phyloP scores from a whole-genome alignment of 1,140 invertebrate genomes.

The Drosophila arawakana region DNA sequence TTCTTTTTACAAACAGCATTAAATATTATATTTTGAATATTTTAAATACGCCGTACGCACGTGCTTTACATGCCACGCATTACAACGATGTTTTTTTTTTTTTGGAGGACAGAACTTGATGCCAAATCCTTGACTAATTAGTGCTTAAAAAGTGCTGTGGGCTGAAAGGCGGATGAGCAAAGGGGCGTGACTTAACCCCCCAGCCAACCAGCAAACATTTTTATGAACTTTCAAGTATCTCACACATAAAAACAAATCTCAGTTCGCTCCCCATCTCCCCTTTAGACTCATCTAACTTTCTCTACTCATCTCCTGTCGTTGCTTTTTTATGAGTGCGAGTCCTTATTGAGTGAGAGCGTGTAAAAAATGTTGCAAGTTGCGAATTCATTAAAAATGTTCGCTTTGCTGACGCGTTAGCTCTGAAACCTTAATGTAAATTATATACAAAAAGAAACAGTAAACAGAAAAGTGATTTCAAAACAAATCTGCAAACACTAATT shows the following conservation, averaged over 20 bases:
- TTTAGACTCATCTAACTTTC: too few species aligned
- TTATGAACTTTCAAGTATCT: constrained; percentile 37
- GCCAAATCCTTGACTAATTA: constrained; percentile 72
- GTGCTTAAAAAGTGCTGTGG: constrained; percentile 29
- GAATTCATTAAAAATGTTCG: constrained; percentile 71
- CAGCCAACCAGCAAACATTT: constrained; percentile 30
- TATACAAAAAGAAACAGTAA: not conserved
- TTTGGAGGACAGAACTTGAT: constrained; percentile 29
- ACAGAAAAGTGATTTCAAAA: not conserved
- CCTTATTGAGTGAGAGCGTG: constrained; percentile 1
- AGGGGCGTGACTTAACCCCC: constrained; percentile 19
- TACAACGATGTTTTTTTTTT: not conserved
- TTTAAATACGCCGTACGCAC: constrained; percentile 50
- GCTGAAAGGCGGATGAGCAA: not conserved
- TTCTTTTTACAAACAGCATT: constrained; percentile 26
- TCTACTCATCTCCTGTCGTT: not conserved
- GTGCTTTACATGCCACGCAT: constrained; percentile 43
- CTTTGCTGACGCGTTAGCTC: constrained; percentile 48
- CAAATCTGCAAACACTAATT: not conserved
- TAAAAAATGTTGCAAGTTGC: constrained; percentile 31
- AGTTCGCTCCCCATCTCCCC: too few species aligned
- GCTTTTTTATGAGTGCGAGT: constrained; percentile 15
- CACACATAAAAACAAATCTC: constrained; percentile 37
- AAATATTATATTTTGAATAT: constrained; percentile 48
- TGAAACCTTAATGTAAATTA: constrained; percentile 33